These are phyloP conservation scores for Acronicta leporina DNA, from an alignment of 2,888 invertebrate species.

Conservation along the genomic window DNA sequence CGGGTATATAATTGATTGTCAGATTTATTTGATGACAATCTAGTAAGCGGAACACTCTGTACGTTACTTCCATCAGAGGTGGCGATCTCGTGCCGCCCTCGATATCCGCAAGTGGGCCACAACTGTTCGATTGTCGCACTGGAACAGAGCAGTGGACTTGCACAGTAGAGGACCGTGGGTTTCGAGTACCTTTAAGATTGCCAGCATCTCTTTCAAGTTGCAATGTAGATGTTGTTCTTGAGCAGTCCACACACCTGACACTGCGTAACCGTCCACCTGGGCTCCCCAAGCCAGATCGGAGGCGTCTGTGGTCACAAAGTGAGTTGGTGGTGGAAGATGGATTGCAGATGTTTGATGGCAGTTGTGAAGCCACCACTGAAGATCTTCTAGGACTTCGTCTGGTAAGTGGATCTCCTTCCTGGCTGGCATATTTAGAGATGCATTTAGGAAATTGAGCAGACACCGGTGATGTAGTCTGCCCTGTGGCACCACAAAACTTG, in stretches of 20 bases:
- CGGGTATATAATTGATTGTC: too few species aligned
- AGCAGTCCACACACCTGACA: conserved; percentile 33
- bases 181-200: conserved; percentile 32
- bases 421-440: conserved; percentile 6
- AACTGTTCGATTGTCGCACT: conserved; percentile 56
- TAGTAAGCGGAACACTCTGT: not conserved
- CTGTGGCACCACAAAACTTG: conserved; percentile 47
- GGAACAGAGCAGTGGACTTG: conserved; percentile 35
- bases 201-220: conserved; percentile 51
- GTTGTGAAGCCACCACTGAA: conserved; percentile 48
- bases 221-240: conserved; percentile 35
- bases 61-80: conserved; percentile 11
- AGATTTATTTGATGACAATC: too few species aligned
- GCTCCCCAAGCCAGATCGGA: conserved; percentile 54
- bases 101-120: conserved; percentile 52
- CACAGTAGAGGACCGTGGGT: conserved; percentile 3
- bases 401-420: too few species aligned
- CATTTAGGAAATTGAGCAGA: conserved; percentile 28
- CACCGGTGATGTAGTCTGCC: conserved; percentile 48
- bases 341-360: conserved; percentile 19
- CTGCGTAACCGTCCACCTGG: conserved; percentile 34
- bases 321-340: conserved; percentile 29
- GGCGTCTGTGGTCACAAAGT: conserved; percentile 50
- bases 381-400: conserved; percentile 8
- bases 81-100: conserved; percentile 60